Base-by-base conservation (phyloP, 2,888 invertebrate genomes). In the Clepsis dumicolana region DNA sequence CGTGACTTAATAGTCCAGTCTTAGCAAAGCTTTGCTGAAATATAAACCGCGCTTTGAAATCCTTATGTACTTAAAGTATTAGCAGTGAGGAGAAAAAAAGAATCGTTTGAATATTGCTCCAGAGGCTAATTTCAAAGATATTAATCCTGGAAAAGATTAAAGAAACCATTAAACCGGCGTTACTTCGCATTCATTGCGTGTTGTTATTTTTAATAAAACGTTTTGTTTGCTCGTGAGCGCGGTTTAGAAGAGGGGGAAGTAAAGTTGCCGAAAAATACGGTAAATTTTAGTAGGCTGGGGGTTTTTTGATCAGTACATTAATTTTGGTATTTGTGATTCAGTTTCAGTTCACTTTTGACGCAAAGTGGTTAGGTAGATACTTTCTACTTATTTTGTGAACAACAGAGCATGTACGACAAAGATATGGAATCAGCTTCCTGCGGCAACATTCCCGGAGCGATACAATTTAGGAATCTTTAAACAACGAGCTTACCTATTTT, bases 61-160 rank as follows among this genome's bases (percentile, higher is more conserved):
- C 50, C 29, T 32, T 44, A 65, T 44, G 54, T 61, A 56, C 64
- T 69, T 69, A 65, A 63, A 64, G 63, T 69, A 72, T 69, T 68
- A 70, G 63, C 70, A 41, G 65, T 63, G 63, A 52, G 68, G 66
- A 53, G 57, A 52, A 63, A 68, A 70, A 72, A 72, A 70, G 62
- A 71, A 62, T 14, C 72, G 62, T 70, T 72, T 72, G 69, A 72
- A 72, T 72, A 72, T 72, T 61, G 57, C 65, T 71, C 62, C 65
- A 64, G 70, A 67, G 63, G 62, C 71, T 72, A 72, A 72, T 72
- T 72, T 72, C 63, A 67, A 68, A 64, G 72, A 71, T 71, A 72
- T 71, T 71, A 72, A 71, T 72, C 70, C 70, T 27, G 67, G 48
- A 21, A 52, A 48, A 72, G 72, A 72, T 72, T 70, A 72, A 72